phyloP scores from a whole-genome alignment of 2,888 invertebrate species.

The Xylota segnis region DNA sequence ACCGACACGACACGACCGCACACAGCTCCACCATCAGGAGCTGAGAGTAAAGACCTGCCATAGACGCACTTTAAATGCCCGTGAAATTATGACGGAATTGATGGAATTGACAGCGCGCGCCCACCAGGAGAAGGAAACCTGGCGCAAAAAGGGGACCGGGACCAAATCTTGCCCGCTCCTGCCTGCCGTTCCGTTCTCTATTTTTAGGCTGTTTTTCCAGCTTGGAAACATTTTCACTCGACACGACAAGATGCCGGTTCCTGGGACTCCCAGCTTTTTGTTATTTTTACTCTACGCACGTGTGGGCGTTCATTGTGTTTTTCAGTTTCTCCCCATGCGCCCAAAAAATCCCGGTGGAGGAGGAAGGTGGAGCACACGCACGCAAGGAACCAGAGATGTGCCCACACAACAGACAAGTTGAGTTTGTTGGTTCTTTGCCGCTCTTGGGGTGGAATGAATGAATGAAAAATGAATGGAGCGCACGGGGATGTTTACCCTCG shows the following conservation, averaged over 20 bases:
- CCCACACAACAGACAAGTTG: constrained; percentile 12
- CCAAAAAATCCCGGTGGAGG: not conserved
- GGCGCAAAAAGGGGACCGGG: not conserved
- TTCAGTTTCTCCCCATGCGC: not conserved
- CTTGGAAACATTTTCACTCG: not conserved
- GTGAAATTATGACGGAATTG: constrained; percentile 31
- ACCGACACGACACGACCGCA: constrained; percentile 8
- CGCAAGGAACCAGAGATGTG: not conserved
- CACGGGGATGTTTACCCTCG: not conserved
- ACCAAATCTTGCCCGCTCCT: not conserved
- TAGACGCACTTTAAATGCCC: constrained; percentile 2
- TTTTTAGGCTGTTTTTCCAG: constrained; percentile 27
- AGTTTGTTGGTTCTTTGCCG: constrained; percentile 1
- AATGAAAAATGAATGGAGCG: constrained; percentile 13
- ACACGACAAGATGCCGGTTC: constrained; percentile 6
- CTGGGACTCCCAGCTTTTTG: constrained; percentile 21
- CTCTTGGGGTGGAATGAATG: constrained; percentile 14
- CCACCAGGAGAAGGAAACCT: not conserved
- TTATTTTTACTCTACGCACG: constrained; percentile 33
- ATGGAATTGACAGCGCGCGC: not conserved
- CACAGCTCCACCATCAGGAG: not conserved
- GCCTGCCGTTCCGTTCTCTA: constrained; percentile 5
- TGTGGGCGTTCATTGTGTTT: constrained; percentile 22
- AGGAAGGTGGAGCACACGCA: not conserved
- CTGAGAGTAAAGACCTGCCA: constrained; percentile 6